Percentiles rank a stretch among this genome's conserved stretches.
These are phyloP conservation scores for Linurgus olivaceus DNA, from an alignment of 2,797 vertebrate species.

Conservation along the genomic window DNA sequence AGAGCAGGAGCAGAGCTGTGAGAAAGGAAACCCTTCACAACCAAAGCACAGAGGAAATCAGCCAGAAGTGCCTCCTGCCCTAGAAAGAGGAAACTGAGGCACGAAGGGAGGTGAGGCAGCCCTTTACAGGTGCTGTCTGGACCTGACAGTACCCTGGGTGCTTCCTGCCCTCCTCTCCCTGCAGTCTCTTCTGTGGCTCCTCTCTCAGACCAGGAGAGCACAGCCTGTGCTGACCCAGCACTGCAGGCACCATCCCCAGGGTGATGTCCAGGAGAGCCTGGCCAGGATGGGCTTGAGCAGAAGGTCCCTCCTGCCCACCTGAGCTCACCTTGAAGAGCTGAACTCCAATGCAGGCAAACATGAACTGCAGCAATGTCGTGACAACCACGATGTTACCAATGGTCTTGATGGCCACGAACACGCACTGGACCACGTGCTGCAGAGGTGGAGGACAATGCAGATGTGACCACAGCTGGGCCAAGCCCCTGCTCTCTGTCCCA, in stretches of 20 bases:
- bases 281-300: background rate
- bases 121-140: background rate
- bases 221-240: background rate
- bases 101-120: background rate
- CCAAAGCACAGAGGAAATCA: background rate
- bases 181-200: background rate
- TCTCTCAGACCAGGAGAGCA: background rate
- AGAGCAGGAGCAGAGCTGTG: background rate
- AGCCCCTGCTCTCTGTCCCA: background rate
- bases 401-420: constrained; percentile 98
- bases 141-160: background rate
- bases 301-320: background rate
- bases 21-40: background rate
- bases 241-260: background rate
- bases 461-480: background rate
- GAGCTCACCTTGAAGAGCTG: constrained; percentile 93
- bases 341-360: constrained; percentile 96
- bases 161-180: background rate
- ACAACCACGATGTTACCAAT: constrained; percentile 98
- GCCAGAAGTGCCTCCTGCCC: background rate
- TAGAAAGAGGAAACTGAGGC: background rate
- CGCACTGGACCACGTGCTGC: constrained; percentile 96
- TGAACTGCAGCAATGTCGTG: constrained; percentile 93
- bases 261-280: background rate
- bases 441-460: background rate